Evolutionary conservation across 2,113 vertebrate species (phyloP).

Genomic region (Hymenochirus boettgeri): DNA sequence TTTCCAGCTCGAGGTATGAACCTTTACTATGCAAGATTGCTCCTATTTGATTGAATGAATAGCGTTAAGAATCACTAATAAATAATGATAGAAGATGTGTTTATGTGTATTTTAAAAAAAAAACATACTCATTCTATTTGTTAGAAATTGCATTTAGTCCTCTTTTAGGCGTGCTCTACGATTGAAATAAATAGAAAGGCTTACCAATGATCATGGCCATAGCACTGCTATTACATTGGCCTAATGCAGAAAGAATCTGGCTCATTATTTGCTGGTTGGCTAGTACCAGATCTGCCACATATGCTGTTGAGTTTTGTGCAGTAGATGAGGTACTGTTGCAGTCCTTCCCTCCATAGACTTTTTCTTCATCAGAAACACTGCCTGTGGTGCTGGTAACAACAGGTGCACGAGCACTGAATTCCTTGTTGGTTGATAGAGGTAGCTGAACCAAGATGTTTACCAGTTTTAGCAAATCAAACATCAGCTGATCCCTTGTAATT

Average conservation of each 20-base stretch:
- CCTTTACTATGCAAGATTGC: too few species aligned
- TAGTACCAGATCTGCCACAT: slow-evolving; percentile 90
- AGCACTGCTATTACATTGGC: slow-evolving; percentile 97
- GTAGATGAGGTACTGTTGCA: slow-evolving; percentile 67
- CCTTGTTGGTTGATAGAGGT: slow-evolving; percentile 87
- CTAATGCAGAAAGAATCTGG: slow-evolving; percentile 93
- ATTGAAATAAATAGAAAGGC: too few species aligned
- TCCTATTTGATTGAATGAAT: too few species aligned
- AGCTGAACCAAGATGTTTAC: slow-evolving; percentile 92
- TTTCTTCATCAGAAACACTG: slow-evolving; percentile 95
- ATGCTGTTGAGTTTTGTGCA: slow-evolving; percentile 75
- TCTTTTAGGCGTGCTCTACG: too few species aligned
- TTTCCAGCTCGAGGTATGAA: too few species aligned
- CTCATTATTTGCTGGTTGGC: slow-evolving; percentile 99
- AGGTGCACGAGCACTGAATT: slow-evolving; percentile 86
- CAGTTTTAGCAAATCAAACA: slow-evolving; percentile 95
- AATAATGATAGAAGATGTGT: too few species aligned
- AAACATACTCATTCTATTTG: too few species aligned
- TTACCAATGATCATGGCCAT: slow-evolving; percentile 99
- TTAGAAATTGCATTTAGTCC: too few species aligned
- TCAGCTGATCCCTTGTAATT: slow-evolving; percentile 93
- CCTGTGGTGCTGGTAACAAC: slow-evolving; percentile 73
- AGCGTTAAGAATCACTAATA: too few species aligned
- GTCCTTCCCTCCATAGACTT: slow-evolving; percentile 94
- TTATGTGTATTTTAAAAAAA: too few species aligned